These are phyloP conservation scores for Myiotriccus ornatus DNA, from an alignment of 2,797 vertebrate species.

Conservation along the genomic window DNA sequence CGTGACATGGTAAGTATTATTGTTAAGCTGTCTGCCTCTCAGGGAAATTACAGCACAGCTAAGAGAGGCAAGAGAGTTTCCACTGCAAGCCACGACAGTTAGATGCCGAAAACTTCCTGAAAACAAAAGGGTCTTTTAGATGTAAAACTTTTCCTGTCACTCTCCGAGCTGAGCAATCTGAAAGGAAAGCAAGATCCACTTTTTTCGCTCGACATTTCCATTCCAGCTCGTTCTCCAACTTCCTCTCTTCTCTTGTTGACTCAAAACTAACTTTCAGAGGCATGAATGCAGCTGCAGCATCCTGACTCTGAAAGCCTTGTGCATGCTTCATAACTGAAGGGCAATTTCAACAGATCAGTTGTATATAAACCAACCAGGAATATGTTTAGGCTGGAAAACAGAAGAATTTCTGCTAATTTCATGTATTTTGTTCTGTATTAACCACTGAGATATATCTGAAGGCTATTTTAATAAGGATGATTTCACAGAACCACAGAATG, in stretches of 20 bases:
- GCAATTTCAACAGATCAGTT: background rate
- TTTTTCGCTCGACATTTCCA: background rate
- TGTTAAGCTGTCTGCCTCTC: background rate
- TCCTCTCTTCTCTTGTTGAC: background rate
- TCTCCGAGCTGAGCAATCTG: background rate
- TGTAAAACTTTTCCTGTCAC: background rate
- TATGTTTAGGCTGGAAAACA: background rate
- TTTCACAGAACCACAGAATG: background rate
- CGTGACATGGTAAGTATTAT: background rate
- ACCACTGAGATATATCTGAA: background rate
- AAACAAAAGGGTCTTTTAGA: background rate
- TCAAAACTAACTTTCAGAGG: background rate
- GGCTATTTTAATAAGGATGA: background rate
- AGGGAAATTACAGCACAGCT: background rate
- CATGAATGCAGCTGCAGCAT: background rate
- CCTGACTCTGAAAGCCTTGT: background rate
- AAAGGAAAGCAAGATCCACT: background rate
- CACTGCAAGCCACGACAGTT: background rate
- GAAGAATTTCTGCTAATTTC: background rate
- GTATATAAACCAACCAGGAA: background rate
- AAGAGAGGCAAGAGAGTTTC: background rate
- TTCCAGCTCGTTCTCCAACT: background rate
- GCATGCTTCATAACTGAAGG: background rate
- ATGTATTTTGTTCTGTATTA: background rate
- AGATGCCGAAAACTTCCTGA: background rate